These are phyloP conservation scores for Dasysyrphus tricinctus DNA, from an alignment of 2,888 invertebrate species.

Conservation along the genomic window DNA sequence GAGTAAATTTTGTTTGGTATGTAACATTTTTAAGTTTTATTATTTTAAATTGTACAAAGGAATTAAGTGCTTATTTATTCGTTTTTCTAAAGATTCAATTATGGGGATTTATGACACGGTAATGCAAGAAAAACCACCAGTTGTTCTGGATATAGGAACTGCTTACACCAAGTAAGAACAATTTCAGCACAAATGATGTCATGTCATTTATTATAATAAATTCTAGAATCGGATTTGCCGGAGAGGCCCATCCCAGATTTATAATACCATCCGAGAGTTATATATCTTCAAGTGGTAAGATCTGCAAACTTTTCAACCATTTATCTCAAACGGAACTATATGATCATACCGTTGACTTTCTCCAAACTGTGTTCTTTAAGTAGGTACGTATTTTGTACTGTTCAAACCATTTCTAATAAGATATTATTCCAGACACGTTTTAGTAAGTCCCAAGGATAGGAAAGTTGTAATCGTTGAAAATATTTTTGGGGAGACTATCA, in stretches of 20 bases:
- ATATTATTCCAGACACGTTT: constrained; percentile 87
- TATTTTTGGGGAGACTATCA: constrained; percentile 90
- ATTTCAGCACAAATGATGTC: constrained; percentile 74
- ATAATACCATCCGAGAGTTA: constrained; percentile 92
- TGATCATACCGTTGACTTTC: constrained; percentile 93
- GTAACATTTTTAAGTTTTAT: background rate
- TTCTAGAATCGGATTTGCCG: constrained; percentile 94
- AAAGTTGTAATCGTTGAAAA: constrained; percentile 97
- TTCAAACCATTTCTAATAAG: background rate
- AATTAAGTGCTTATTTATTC: background rate
- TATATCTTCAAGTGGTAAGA: constrained; percentile 86
- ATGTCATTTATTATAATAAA: constrained; percentile 36
- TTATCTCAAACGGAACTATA: constrained; percentile 89
- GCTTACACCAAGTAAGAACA: constrained; percentile 94
- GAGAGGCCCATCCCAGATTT: constrained; percentile 93
- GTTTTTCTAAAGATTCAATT: constrained; percentile 35
- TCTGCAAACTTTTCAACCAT: constrained; percentile 88
- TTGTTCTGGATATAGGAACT: constrained; percentile 94
- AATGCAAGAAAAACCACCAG: constrained; percentile 93
- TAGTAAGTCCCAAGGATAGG: constrained; percentile 96
- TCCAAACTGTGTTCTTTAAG: constrained; percentile 95
- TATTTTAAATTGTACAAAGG: background rate
- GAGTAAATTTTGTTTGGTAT: background rate
- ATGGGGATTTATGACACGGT: constrained; percentile 93
- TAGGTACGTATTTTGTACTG: constrained; percentile 80